phyloP scores from a whole-genome alignment of 2,113 vertebrate species.

The Perccottus glenii region DNA sequence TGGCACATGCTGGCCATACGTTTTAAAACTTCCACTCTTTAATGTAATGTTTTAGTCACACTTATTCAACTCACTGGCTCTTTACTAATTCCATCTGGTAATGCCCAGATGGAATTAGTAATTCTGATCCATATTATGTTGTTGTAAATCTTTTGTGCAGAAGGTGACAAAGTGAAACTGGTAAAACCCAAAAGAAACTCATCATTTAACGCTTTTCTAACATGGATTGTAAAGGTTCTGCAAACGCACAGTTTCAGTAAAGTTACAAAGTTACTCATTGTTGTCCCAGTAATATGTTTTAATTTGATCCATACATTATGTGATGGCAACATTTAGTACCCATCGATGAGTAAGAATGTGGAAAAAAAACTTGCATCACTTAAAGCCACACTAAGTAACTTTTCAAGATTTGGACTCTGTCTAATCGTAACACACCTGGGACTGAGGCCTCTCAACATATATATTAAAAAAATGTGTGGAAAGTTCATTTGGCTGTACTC shows the following conservation, averaged over 20 bases:
- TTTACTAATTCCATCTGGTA: background rate
- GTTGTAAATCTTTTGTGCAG: background rate
- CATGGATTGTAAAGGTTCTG: background rate
- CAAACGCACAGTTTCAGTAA: background rate
- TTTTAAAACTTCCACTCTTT: conserved; percentile 11
- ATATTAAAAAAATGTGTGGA: too few relatives aligned
- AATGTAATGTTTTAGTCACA: background rate
- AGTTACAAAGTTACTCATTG: background rate
- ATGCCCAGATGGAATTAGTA: background rate
- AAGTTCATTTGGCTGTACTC: too few relatives aligned
- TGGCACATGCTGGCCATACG: conserved; percentile 5
- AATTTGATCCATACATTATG: conserved; percentile 8
- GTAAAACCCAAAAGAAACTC: background rate
- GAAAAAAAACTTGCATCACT: too few relatives aligned
- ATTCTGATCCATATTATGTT: background rate
- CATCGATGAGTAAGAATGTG: too few relatives aligned
- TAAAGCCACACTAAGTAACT: too few relatives aligned
- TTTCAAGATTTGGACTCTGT: too few relatives aligned
- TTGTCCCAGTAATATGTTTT: conserved; percentile 2
- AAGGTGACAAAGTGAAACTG: conserved; percentile 4
- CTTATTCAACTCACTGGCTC: background rate
- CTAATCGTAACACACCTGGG: too few relatives aligned
- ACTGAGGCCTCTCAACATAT: too few relatives aligned
- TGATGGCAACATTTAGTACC: background rate
- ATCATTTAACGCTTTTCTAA: background rate